Base-by-base conservation (phyloP, 2,113 vertebrate genomes). In the Hymenochirus boettgeri region DNA sequence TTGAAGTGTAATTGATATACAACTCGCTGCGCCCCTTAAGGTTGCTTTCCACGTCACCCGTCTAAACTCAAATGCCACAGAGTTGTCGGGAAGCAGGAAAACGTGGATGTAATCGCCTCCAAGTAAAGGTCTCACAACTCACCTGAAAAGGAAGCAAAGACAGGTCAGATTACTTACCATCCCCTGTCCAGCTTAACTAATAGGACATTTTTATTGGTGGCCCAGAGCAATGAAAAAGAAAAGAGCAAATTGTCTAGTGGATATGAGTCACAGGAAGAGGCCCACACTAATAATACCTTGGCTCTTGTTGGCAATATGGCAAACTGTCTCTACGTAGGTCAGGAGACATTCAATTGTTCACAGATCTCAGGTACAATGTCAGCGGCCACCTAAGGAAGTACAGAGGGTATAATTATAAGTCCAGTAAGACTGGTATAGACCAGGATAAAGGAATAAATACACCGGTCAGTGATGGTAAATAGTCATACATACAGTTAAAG, bases 71-170 rank as follows among this genome's bases (percentile, higher is more conserved):
- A 98, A 26, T 2, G 22, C 72, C 61, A 88, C 47, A n/a, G 80
- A 77, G 8, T 45, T 70, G 10, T 81, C 81, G 4, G 87, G 87
- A 62, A 85, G 39, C 52, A 92, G 25, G 58, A 90, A 91, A 67
- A 88, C 91, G n/a, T 92, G 91, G 65, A 96, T 52, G 59, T 99
- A 98, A 55, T 98, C 93, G 0, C 83, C 71, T 1, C 75, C 23
- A 47, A 77, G 76, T 31, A 97, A 73, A 1, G 92, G 93, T 55
- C 88, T 87, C 57, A 81, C 78, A 4, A 57, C 42, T 56, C 77
- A 75, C n/a, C 75, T 95, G 98, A 12, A 4, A 18, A 0, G 2
- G 55, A 12, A 1, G 19, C 8, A 23, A 18, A 23, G 11, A 23
- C 8, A 9, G 7, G 1, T 48, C 19, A 22, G 3, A 7, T 8